Evolutionary conservation across 2,113 vertebrate genomes (phyloP).

Genomic region (Chiloscyllium plagiosum): DNA sequence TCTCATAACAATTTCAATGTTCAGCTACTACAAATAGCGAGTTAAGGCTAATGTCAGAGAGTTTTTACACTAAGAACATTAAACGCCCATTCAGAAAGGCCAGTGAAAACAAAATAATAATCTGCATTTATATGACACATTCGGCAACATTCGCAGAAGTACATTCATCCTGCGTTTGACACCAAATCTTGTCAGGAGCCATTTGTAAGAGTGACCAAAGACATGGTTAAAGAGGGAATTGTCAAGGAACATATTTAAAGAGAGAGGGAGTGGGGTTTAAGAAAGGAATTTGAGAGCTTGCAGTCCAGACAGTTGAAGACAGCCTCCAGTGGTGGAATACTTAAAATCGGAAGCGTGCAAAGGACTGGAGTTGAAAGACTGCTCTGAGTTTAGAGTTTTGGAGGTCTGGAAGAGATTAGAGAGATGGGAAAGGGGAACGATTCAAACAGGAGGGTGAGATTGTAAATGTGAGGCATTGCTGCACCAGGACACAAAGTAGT

Average conservation of each 20-base stretch:
- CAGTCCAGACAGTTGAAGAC: neutral
- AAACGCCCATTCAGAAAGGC: neutral
- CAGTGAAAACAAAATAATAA: neutral
- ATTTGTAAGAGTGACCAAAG: neutral
- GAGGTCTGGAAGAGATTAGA: neutral
- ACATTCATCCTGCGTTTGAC: too few species aligned
- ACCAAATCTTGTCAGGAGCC: too few species aligned
- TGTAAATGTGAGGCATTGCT: neutral
- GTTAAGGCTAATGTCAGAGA: neutral
- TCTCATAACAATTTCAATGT: neutral
- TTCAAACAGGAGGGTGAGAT: neutral
- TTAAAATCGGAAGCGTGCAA: neutral
- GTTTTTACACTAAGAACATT: neutral
- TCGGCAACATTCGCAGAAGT: neutral
- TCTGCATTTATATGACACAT: neutral
- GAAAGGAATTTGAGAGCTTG: neutral
- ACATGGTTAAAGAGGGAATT: neutral
- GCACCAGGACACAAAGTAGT: neutral
- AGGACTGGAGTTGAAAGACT: neutral
- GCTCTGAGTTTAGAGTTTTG: neutral
- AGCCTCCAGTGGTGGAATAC: neutral
- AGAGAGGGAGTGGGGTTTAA: neutral
- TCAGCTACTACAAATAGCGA: neutral
- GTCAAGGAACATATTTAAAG: neutral
- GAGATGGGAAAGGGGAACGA: neutral